A percentile compares a stretch with the other conserved stretches of the same genome.
These are phyloP conservation scores for Hypercompe scribonia DNA, from an alignment of 2,888 invertebrate species.

Conservation along the genomic window DNA sequence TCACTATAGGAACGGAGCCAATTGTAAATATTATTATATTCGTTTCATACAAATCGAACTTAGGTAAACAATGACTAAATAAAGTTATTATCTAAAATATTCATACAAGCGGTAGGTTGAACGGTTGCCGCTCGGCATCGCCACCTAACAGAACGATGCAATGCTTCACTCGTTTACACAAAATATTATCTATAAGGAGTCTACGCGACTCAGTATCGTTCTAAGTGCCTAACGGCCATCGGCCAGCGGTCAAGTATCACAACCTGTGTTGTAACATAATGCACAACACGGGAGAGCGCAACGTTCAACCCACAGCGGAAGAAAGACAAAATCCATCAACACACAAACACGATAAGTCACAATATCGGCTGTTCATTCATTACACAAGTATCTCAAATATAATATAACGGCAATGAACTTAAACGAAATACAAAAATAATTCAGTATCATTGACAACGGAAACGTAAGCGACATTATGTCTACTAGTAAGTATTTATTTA, in stretches of 20 bases:
- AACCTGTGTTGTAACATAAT: constrained; percentile 55
- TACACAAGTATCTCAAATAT: constrained; percentile 61
- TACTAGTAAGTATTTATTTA: constrained; percentile 68
- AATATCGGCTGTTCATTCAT: constrained; percentile 62
- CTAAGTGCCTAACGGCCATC: constrained; percentile 26
- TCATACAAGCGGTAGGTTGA: constrained; percentile 63
- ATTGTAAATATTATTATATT: constrained; percentile 70
- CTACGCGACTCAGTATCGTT: background rate
- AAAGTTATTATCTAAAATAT: constrained; percentile 81
- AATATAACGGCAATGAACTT: constrained; percentile 68
- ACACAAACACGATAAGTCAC: constrained; percentile 77
- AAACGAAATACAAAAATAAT: constrained; percentile 72
- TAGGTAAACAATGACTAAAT: constrained; percentile 83
- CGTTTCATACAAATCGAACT: constrained; percentile 78
- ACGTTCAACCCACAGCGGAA: constrained; percentile 56
- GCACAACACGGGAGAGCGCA: constrained; percentile 32
- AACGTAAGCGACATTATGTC: constrained; percentile 71
- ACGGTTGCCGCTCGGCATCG: constrained; percentile 40
- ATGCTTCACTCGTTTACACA: constrained; percentile 8
- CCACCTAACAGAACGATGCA: constrained; percentile 22
- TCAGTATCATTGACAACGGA: constrained; percentile 68
- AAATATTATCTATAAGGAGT: background rate
- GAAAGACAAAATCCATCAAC: constrained; percentile 61
- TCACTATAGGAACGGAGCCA: constrained; percentile 83
- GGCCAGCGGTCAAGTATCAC: constrained; percentile 57